A percentile compares a stretch with the other conserved stretches of the same genome.
phyloP scores from a whole-genome alignment of 1,140 invertebrate genomes.

The Ridgeia piscesae region DNA sequence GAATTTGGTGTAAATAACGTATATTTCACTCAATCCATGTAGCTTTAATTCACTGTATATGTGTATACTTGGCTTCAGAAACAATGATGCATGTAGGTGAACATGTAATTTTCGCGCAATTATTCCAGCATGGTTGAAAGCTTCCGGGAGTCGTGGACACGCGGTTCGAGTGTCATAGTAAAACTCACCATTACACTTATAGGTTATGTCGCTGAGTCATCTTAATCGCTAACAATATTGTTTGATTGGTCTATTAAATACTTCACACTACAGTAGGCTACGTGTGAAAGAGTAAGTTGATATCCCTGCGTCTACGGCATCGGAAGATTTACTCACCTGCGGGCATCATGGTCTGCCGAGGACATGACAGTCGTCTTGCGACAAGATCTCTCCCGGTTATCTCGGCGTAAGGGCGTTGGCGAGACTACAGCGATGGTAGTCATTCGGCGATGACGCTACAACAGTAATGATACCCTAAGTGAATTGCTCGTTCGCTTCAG shows the following conservation, averaged over 20 bases:
- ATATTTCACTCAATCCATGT: too few relatives aligned
- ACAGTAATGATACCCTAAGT: background rate
- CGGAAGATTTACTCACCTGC: background rate
- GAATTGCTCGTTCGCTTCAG: background rate
- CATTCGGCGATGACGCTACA: background rate
- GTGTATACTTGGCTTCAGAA: too few relatives aligned
- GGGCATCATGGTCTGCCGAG: background rate
- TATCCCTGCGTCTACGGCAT: background rate
- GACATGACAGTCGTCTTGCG: background rate
- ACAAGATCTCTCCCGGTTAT: background rate
- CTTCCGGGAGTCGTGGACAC: too few relatives aligned
- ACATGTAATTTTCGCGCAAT: too few relatives aligned
- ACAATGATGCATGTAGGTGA: too few relatives aligned
- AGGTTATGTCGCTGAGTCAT: background rate
- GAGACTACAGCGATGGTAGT: background rate
- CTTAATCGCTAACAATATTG: background rate
- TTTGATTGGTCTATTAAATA: background rate
- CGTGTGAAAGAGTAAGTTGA: background rate
- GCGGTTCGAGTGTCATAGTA: too few relatives aligned
- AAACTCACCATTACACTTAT: background rate
- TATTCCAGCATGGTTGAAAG: too few relatives aligned
- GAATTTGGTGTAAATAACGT: too few relatives aligned
- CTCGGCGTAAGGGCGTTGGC: background rate
- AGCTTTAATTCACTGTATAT: too few relatives aligned
- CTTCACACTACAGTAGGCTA: background rate